Percentiles rank a stretch among this genome's conserved stretches.
Evolutionary conservation across 2,888 invertebrate genomes (phyloP).

Genomic region (Lepidochrysops patricia): DNA sequence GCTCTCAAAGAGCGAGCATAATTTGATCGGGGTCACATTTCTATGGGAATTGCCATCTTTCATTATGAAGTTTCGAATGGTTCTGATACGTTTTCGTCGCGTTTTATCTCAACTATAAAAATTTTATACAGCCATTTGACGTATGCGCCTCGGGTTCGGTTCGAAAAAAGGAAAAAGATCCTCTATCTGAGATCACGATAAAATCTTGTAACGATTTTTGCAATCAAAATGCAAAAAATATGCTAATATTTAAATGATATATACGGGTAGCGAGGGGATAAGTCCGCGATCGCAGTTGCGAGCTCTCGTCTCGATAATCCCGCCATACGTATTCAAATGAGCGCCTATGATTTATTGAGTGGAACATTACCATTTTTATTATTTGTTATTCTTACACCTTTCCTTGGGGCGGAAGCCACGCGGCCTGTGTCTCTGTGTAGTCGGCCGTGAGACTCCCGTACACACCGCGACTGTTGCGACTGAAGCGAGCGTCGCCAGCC

Average conservation of each 20-base stretch:
- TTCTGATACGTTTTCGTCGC: constrained; percentile 4
- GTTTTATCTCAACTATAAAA: background rate
- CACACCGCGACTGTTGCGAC: constrained; percentile 44
- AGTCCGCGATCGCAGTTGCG: constrained; percentile 43
- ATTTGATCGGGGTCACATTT: constrained; percentile 70
- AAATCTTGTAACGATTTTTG: constrained; percentile 21
- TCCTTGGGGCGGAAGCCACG: constrained; percentile 70
- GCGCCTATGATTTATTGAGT: constrained; percentile 75
- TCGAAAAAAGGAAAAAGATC: constrained; percentile 3
- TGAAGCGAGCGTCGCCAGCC: constrained; percentile 35
- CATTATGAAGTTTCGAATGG: constrained; percentile 27
- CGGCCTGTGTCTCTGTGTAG: constrained; percentile 67
- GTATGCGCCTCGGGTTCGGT: background rate
- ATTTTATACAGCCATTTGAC: background rate
- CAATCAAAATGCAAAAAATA: constrained; percentile 40
- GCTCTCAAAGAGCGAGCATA: constrained; percentile 68
- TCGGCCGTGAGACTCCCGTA: constrained; percentile 67
- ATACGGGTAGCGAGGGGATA: constrained; percentile 36
- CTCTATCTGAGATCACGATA: constrained; percentile 3
- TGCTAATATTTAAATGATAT: constrained; percentile 48
- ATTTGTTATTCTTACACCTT: constrained; percentile 75
- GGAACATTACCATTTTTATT: constrained; percentile 76
- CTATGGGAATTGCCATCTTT: constrained; percentile 60
- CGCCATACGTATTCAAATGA: constrained; percentile 71
- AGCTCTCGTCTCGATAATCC: constrained; percentile 67